Evolutionary conservation across 2,113 vertebrate genomes (phyloP), one percentile per base, ranked within the genome.

Genomic region (Arenaria interpres): DNA sequence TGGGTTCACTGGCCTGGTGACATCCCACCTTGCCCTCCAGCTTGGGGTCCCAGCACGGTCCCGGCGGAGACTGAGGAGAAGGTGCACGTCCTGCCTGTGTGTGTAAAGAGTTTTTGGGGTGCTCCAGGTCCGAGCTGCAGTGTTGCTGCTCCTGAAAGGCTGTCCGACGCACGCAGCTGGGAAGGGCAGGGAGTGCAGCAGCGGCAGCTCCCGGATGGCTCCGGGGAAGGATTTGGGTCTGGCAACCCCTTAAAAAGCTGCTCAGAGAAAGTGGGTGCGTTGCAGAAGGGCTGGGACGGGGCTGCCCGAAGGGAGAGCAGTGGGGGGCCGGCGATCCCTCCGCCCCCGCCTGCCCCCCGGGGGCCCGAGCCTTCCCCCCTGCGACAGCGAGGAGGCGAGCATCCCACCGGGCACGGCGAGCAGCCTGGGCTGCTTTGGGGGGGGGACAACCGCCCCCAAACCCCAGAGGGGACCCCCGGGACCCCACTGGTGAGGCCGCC

Each of bases 291-390:
- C 6, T 6, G 2, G 10, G 51, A 32, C 7, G 33, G 11, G 32
- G 22, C 32, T 69, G 35, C 74, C 69, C 80, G 1, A 12, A 1
- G 50, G 60, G 68, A 5, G 1, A 21, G 15, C 10, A 1, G 45
- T 0, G 22, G 41, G 60, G 3, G 16, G 5, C 57, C 2, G 41
- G 60, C 0, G 0, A 3, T 4, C 6, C 56, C 57, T 59, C 24
- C 4, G 0, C 41, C 79, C 30, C 77, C 6, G 8, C 7, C 50
- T 0, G 32, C 7, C 4, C 50, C 77, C 0, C 4, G 3, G 50
- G 46, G 13, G 39, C 21, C 63, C 4, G 53, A 13, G 43, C 11
- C 15, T 90, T 7, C 25, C 33, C 41, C 2, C 12, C 7, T 3
- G 33, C 11, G 7, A 4, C 33, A 30, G 41, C 1, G 7, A 27